Percentiles rank a stretch among this genome's conserved stretches.
These are phyloP conservation scores for Botia almorhae DNA, from an alignment of 2,797 vertebrate genomes.

Conservation along the genomic window DNA sequence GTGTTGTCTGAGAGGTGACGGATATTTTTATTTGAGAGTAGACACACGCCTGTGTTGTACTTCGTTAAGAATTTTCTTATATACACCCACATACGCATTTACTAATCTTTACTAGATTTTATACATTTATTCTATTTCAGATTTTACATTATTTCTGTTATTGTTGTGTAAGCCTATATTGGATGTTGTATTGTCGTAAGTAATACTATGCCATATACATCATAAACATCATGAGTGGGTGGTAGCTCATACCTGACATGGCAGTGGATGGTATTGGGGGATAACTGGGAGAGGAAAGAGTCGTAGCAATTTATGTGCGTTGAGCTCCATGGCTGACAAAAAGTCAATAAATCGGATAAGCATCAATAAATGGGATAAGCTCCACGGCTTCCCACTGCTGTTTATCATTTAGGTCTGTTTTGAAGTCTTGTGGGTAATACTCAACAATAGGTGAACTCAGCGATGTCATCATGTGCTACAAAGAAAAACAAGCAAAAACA, in stretches of 20 bases:
- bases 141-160: too few species aligned
- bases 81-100: too few species aligned
- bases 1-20: too few species aligned
- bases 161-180: too few species aligned
- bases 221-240: neutral
- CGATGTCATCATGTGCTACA: conserved; percentile 91
- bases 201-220: neutral
- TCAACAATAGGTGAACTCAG: conserved; percentile 90
- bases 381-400: conserved; percentile 99
- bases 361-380: conserved; percentile 96
- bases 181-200: too few species aligned
- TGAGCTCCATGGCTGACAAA: conserved; percentile 91
- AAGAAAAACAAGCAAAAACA: neutral
- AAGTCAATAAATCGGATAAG: conserved; percentile 72
- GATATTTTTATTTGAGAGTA: too few species aligned
- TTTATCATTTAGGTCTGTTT: conserved; percentile 93
- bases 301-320: conserved; percentile 79
- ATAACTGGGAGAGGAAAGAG: conserved; percentile 85
- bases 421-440: conserved; percentile 95
- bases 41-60: too few species aligned
- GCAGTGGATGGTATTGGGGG: conserved; percentile 85
- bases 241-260: conserved; percentile 76
- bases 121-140: too few species aligned
- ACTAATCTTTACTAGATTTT: too few species aligned
- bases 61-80: neutral